These are phyloP conservation scores for Exaiptasia diaphana DNA, from an alignment of 64 coral and sea anemone genomes.

Conservation along the genomic window DNA sequence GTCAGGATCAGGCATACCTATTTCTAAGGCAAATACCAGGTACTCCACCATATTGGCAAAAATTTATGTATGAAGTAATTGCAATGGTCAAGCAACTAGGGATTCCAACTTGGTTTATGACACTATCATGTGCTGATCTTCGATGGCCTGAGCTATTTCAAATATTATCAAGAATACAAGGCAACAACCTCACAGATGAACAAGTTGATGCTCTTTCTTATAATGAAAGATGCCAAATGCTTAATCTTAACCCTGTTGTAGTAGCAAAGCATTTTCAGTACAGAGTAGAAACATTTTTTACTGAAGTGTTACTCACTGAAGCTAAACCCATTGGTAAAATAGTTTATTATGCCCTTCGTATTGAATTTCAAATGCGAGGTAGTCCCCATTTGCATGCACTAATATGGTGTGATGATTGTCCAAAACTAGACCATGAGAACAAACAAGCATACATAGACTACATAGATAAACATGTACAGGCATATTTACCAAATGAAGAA, in stretches of 20 bases:
- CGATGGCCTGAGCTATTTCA: constrained; percentile 40
- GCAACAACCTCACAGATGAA: constrained; percentile 17
- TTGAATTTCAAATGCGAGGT: constrained; percentile 53
- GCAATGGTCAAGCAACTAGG: constrained; percentile 28
- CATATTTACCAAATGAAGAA: constrained; percentile 8
- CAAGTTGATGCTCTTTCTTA: constrained; percentile 34
- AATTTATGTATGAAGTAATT: constrained; percentile 7
- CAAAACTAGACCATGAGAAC: constrained; percentile 20
- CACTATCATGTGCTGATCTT: constrained; percentile 16
- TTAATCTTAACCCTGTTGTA: constrained; percentile 28
- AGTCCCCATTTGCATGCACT: constrained; percentile 41
- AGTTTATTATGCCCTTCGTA: constrained; percentile 45
- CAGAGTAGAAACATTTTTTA: constrained; percentile 38
- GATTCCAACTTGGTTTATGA: constrained; percentile 18
- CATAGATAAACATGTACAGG: constrained; percentile 27
- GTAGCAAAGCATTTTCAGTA: constrained; percentile 42
- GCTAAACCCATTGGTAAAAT: constrained; percentile 42
- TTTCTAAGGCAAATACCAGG: constrained; percentile 33
- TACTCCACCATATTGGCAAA: constrained; percentile 50
- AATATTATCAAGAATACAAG: constrained; percentile 5
- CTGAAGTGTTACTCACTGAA: constrained; percentile 16
- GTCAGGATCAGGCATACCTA: constrained; percentile 43
- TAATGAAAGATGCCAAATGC: constrained; percentile 22
- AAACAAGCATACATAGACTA: constrained; percentile 10
- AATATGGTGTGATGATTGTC: constrained; percentile 32